These are phyloP conservation scores for Zootermopsis nevadensis DNA, from an alignment of 2,888 invertebrate species.

Conservation along the genomic window DNA sequence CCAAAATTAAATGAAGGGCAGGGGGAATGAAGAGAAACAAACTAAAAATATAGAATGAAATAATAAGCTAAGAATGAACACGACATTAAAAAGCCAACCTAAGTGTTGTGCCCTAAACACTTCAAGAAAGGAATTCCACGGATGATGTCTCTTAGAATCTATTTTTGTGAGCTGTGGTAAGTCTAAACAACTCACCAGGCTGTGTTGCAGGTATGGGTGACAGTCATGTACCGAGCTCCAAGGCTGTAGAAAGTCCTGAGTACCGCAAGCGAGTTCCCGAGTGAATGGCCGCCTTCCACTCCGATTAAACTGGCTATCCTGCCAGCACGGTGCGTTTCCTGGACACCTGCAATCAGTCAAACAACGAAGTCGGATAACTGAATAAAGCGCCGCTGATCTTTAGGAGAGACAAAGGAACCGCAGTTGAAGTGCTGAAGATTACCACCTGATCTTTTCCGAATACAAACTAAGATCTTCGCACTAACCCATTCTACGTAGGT, in stretches of 20 bases:
- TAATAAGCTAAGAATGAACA: no score
- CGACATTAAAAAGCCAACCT: no score
- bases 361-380: background rate
- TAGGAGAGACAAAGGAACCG: background rate
- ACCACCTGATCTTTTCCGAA: no score
- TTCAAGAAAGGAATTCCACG: no score
- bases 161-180: constrained; percentile 62
- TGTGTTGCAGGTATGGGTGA: constrained; percentile 93
- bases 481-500: no score
- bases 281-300: constrained; percentile 65
- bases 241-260: constrained; percentile 64
- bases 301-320: constrained; percentile 65
- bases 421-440: background rate
- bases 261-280: constrained; percentile 68
- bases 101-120: no score
- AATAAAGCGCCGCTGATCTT: background rate
- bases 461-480: no score
- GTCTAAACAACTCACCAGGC: constrained; percentile 73
- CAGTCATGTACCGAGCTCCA: constrained; percentile 74
- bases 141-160: background rate
- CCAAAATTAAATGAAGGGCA: no score
- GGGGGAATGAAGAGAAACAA: no score
- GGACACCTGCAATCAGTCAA: constrained; percentile 70
- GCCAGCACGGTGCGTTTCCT: constrained; percentile 76
- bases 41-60: no score